These are phyloP conservation scores for Serilophus lunatus DNA, from an alignment of 2,113 vertebrate genomes.

Conservation along the genomic window DNA sequence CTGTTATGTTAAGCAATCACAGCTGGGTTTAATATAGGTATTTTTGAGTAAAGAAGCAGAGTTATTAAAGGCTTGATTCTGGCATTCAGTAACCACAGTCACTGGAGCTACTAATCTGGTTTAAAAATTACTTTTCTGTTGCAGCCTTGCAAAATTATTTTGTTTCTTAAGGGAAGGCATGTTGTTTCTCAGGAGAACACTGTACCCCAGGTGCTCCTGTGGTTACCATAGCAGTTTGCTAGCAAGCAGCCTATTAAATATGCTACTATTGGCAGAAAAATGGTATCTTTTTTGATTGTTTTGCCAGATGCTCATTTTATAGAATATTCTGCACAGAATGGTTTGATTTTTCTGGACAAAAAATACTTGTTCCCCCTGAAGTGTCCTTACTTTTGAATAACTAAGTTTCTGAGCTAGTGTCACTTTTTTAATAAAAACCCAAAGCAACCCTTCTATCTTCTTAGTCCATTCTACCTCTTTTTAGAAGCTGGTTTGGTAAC, in stretches of 20 bases:
- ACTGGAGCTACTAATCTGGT: background rate
- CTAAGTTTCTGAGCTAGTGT: background rate
- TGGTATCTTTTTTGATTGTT: background rate
- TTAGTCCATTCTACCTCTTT: background rate
- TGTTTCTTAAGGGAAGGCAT: background rate
- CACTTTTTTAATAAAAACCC: background rate
- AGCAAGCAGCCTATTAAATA: background rate
- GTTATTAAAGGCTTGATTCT: background rate
- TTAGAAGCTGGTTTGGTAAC: background rate
- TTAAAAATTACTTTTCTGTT: background rate
- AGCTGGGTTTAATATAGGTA: background rate
- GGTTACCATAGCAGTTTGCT: slow-evolving; percentile 51
- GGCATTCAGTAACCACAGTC: background rate
- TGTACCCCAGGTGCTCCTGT: background rate
- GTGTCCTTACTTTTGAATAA: background rate
- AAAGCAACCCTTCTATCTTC: background rate
- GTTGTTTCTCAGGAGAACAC: background rate
- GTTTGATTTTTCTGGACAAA: background rate
- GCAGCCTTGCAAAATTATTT: background rate
- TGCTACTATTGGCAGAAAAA: background rate
- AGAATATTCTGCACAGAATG: background rate
- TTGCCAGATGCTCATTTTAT: background rate
- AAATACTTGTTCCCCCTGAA: background rate
- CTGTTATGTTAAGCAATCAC: background rate
- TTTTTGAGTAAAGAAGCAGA: background rate